These are phyloP conservation scores for Gadus chalcogrammus DNA, from an alignment of 2,113 vertebrate genomes.

Conservation along the genomic window DNA sequence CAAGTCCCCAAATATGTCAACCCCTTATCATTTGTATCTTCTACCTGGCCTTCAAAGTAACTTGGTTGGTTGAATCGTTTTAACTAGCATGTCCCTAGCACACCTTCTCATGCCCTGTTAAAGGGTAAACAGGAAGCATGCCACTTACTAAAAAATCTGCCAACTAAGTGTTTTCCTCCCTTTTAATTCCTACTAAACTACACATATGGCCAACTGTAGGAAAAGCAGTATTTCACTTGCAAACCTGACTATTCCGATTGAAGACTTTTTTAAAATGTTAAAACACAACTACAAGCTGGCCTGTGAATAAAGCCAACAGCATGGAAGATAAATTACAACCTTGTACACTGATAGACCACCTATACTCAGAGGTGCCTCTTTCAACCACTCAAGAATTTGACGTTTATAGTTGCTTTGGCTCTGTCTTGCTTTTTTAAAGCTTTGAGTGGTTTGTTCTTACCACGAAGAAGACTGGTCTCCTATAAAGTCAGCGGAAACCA, in stretches of 20 bases:
- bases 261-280: conserved; percentile 52
- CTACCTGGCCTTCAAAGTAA: conserved; percentile 2
- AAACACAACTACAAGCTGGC: conserved; percentile 20
- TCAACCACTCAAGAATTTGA: conserved; percentile 5
- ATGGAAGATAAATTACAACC: conserved; percentile 41
- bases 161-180: conserved; percentile 35
- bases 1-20: conserved; percentile 32
- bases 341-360: conserved; percentile 42
- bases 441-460: conserved; percentile 32
- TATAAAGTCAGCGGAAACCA: conserved; percentile 6
- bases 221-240: conserved; percentile 35
- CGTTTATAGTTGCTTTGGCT: conserved; percentile 1
- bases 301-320: background rate
- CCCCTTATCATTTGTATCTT: conserved; percentile 18
- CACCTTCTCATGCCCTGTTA: conserved; percentile 24
- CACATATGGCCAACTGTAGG: conserved; percentile 36
- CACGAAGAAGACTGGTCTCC: conserved; percentile 17
- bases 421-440: conserved; percentile 3
- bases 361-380: conserved; percentile 30
- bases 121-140: conserved; percentile 26
- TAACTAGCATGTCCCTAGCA: too few species aligned
- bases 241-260: conserved; percentile 22
- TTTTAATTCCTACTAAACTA: conserved; percentile 26
- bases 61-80: conserved; percentile 45
- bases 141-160: too few species aligned